These are phyloP conservation scores for Amphipoea oculea DNA, from an alignment of 2,888 invertebrate genomes.

Conservation along the genomic window DNA sequence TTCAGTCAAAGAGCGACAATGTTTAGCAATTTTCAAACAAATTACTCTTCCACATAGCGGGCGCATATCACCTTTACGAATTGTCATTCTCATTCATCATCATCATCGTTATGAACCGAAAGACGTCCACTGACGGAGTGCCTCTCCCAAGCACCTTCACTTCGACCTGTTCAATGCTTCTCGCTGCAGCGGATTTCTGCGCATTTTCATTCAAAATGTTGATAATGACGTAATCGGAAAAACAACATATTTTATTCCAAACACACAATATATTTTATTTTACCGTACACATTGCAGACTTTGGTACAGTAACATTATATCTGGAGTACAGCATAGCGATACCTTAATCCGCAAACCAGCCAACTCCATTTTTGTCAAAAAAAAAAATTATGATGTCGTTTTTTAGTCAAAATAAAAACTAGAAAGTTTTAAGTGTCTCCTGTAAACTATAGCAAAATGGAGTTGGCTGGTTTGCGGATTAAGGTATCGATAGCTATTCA, in stretches of 20 bases:
- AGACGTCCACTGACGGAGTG: not conserved
- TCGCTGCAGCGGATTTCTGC: not conserved
- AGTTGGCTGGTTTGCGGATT: no score
- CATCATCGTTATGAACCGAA: not conserved
- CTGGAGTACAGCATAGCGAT: not conserved
- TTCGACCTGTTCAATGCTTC: not conserved
- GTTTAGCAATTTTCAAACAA: not conserved
- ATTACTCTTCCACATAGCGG: not conserved
- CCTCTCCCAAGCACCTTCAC: no score
- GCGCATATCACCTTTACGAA: not conserved
- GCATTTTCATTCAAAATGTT: not conserved
- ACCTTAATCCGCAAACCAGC: no score
- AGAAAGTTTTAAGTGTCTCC: no score
- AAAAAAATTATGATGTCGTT: no score
- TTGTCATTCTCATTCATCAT: not conserved
- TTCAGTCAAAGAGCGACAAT: not conserved
- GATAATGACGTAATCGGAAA: not conserved
- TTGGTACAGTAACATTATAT: not conserved
- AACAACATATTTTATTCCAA: not conserved
- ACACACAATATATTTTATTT: no score
- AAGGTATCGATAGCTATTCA: no score
- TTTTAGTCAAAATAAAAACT: no score
- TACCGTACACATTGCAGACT: no score
- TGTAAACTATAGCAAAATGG: no score
- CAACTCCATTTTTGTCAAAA: no score